phyloP scores from a whole-genome alignment of 2,113 vertebrate species.

The Ceratotherium simum region DNA sequence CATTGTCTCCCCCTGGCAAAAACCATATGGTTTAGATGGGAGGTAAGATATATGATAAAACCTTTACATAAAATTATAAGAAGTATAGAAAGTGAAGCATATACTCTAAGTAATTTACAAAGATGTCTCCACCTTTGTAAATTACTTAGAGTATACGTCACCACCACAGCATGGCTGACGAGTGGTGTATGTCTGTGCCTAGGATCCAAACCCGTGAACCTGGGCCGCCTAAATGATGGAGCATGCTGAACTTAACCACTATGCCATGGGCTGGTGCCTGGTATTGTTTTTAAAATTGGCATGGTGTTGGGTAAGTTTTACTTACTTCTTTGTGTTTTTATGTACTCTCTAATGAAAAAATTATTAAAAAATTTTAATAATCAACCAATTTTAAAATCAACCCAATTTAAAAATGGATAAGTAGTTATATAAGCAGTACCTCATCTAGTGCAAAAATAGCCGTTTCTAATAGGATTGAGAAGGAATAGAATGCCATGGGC shows the following conservation, averaged over 20 bases:
- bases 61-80: not conserved
- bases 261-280: no score
- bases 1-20: not conserved
- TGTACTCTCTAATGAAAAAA: slow-evolving; percentile 8
- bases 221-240: no score
- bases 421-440: not conserved
- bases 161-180: no score
- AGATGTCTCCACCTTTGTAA: no score
- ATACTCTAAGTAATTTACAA: not conserved
- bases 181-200: no score
- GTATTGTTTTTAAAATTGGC: not conserved
- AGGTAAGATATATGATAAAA: not conserved
- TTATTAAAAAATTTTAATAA: not conserved
- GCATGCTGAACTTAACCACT: no score
- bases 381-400: not conserved
- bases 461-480: not conserved
- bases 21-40: not conserved
- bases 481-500: not conserved
- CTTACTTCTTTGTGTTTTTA: not conserved
- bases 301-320: not conserved
- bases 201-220: no score
- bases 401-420: not conserved
- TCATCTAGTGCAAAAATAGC: not conserved
- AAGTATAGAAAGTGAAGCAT: not conserved
- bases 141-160: no score